Evolutionary conservation across 2,113 vertebrate genomes (phyloP).

Genomic region (Nerophis ophidion): DNA sequence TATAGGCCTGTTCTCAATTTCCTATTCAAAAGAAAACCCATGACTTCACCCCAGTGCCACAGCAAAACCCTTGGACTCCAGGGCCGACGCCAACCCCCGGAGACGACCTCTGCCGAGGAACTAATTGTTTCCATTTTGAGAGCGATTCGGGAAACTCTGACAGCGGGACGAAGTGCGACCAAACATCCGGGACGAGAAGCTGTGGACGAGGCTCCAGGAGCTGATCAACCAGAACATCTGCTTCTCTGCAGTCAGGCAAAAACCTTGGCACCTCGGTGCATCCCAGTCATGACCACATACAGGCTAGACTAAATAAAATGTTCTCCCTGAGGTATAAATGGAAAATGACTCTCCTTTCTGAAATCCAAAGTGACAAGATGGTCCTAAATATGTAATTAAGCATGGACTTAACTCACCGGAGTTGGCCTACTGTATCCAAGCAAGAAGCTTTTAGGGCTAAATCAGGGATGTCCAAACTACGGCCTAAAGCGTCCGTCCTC

Average conservation of each 20-base stretch:
- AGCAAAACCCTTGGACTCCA: constrained; percentile 8
- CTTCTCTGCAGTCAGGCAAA: constrained; percentile 33
- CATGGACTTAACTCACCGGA: constrained; percentile 19
- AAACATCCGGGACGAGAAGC: constrained; percentile 44
- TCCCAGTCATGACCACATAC: constrained; percentile 30
- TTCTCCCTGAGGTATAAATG: constrained; percentile 31
- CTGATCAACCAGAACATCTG: constrained; percentile 44
- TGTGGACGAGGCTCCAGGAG: constrained; percentile 24
- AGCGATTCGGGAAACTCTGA: constrained; percentile 61
- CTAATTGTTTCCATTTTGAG: constrained; percentile 67
- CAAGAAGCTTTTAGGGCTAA: constrained; percentile 30
- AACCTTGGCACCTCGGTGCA: constrained; percentile 30
- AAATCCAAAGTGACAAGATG: constrained; percentile 22
- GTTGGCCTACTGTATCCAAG: constrained; percentile 22
- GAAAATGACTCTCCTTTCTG: constrained; percentile 31
- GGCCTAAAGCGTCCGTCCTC: no score
- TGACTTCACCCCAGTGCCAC: not conserved
- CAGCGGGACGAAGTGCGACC: constrained; percentile 49
- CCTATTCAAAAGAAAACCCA: constrained; percentile 3
- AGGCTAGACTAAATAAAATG: constrained; percentile 44
- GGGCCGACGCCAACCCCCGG: not conserved
- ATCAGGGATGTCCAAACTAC: no score
- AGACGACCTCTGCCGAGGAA: constrained; percentile 45
- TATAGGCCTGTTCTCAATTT: not conserved
- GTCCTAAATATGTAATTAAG: constrained; percentile 41